Evolutionary conservation across 2,113 vertebrate species (phyloP), one percentile per base, ranked within the genome.

Genomic region (Tupaia chinensis): DNA sequence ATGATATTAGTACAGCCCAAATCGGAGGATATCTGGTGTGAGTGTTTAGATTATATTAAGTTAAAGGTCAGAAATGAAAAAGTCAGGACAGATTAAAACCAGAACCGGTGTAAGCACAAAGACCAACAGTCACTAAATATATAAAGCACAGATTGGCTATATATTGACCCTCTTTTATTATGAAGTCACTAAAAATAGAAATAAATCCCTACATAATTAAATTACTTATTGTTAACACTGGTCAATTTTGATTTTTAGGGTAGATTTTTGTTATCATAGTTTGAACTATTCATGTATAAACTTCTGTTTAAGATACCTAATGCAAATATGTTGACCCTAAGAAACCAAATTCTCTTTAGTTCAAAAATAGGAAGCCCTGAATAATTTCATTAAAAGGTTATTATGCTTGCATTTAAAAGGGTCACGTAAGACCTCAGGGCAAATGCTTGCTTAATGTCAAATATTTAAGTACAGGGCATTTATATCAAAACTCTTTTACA

Each of bases 41-140:
- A 85, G 60, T 60, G 56, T 70, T 96, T 94, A 94, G 44, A 97
- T 87, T 92, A 63, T 34, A 56, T 85, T 83, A 93, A 95, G 27
- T 69, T 91, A 97, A 97, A 98, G 93, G 93, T 96, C 95, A 96
- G 69, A 29, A 68, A 19, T 93, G 32, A 76, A 95, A 69, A 89
- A 87, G 27, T 89, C 72, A 96, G 76, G 79, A 72, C 85, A 32
- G 66, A 96, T 91, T 96, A 80, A 91, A 89, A 83, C 27, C 44
- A 77, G 32, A 87, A 78, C 11, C 13, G 63, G 7, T 69, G 8
- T 68, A 34, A 95, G 32, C 58, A 56, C 4, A 34, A 92, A 95
- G 58, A 54, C n/a, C 34, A 89, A 27, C 10, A 68, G 16, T 44
- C 8, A 20, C 25, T 87, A 66, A 77, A 73, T 94, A 79, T 16